phyloP scores from a whole-genome alignment of 2,113 vertebrate genomes.

The Felis catus region DNA sequence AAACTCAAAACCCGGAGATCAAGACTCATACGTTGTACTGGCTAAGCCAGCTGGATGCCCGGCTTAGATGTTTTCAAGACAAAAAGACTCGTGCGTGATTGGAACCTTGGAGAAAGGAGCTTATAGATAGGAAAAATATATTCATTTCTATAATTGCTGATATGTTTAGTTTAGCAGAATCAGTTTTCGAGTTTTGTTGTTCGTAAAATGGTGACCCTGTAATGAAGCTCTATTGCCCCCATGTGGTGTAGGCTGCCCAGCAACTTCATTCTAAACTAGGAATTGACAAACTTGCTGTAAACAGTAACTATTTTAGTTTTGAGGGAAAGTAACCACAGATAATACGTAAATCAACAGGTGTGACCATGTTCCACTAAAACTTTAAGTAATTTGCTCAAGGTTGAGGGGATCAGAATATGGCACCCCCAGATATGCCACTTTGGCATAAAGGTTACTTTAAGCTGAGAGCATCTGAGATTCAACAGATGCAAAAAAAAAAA shows the following conservation, averaged over 20 bases:
- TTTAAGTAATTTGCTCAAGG: not conserved
- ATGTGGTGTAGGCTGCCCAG: not conserved
- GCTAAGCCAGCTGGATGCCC: not conserved
- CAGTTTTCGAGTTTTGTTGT: not conserved
- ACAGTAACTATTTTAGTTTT: not conserved
- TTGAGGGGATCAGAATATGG: not conserved
- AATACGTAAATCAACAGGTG: not conserved
- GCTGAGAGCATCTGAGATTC: not conserved
- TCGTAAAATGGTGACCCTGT: not conserved
- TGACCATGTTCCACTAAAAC: not conserved
- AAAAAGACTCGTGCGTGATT: not conserved
- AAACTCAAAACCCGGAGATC: not conserved
- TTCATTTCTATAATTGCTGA: not conserved
- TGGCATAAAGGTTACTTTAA: not conserved
- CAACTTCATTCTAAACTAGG: not conserved
- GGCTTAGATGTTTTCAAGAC: not conserved
- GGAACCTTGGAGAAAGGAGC: not conserved
- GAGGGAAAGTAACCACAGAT: not conserved
- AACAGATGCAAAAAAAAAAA: not conserved
- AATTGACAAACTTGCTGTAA: not conserved
- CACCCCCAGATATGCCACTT: not conserved
- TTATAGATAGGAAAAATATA: not conserved
- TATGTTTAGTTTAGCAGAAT: not conserved
- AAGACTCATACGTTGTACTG: not conserved
- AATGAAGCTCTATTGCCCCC: conserved; percentile 48